These are phyloP conservation scores for Nephrocerus scutellatus DNA, from an alignment of 2,888 invertebrate species.

Conservation along the genomic window DNA sequence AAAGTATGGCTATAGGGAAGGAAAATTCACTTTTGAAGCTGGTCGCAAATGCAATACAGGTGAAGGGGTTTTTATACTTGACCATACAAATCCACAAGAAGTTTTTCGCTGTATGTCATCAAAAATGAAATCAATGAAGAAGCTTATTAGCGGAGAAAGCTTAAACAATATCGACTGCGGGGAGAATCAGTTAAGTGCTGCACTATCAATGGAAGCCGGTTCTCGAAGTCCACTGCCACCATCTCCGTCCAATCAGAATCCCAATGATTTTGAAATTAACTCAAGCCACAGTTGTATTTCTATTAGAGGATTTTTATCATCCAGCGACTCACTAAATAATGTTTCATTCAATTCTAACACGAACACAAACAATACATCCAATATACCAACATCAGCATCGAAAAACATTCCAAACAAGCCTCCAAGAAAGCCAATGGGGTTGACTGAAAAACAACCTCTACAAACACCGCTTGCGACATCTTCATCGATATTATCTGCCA, in stretches of 20 bases:
- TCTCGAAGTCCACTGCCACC: slow-evolving; percentile 74
- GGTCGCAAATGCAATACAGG: slow-evolving; percentile 81
- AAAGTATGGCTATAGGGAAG: slow-evolving; percentile 77
- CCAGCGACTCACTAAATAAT: slow-evolving; percentile 43
- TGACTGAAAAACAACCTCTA: slow-evolving; percentile 23
- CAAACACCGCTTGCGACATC: too few species aligned
- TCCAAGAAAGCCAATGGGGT: slow-evolving; percentile 38
- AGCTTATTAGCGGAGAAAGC: slow-evolving; percentile 65
- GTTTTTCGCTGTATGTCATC: slow-evolving; percentile 73
- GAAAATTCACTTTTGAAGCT: slow-evolving; percentile 82
- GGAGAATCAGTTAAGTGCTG: slow-evolving; percentile 68
- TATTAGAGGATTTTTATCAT: slow-evolving; percentile 40
- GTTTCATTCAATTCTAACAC: slow-evolving; percentile 29
- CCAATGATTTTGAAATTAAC: slow-evolving; percentile 40
- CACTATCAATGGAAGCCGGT: slow-evolving; percentile 70
- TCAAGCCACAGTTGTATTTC: slow-evolving; percentile 42
- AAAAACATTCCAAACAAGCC: slow-evolving; percentile 46
- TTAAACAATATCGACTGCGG: slow-evolving; percentile 60
- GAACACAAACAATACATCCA: slow-evolving; percentile 12
- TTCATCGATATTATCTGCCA: too few species aligned
- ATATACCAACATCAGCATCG: slow-evolving; percentile 16
- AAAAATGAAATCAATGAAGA: slow-evolving; percentile 84
- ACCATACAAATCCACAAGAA: slow-evolving; percentile 75
- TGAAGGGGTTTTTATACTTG: slow-evolving; percentile 73
- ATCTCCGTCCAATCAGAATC: slow-evolving; percentile 49